A percentile compares a stretch with the other conserved stretches of the same genome.
Conservation (phyloP, 2,797 vertebrate genomes). For the Caiman crocodilus region DNA sequence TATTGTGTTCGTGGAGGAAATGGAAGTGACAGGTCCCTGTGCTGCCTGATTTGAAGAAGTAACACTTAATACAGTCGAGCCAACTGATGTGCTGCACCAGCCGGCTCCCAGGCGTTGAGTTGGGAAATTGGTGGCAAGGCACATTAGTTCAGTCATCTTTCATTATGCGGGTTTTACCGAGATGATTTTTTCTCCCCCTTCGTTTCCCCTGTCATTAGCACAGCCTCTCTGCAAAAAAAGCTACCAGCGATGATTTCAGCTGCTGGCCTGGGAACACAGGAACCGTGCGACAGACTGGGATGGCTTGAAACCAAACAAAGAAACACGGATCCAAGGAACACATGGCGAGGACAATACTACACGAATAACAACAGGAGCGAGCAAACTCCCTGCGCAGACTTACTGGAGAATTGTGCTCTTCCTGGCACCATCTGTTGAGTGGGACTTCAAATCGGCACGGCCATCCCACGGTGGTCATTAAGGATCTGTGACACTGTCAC, state of each 20-base stretch:
- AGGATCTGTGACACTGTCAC: neutral
- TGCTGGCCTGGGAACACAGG: neutral
- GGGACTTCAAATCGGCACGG: rapidly evolving
- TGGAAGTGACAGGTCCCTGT: slow-evolving; percentile 22
- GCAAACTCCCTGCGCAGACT: neutral
- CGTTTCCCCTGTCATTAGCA: neutral
- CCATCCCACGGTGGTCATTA: neutral
- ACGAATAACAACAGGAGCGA: neutral
- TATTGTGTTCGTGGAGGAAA: neutral
- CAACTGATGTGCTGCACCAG: neutral
- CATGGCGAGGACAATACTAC: rapidly evolving
- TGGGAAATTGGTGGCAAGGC: neutral
- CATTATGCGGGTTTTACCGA: neutral
- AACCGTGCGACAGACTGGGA: neutral
- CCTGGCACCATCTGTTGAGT: neutral
- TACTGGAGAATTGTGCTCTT: neutral
- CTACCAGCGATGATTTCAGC: neutral
- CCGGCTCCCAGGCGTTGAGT: neutral
- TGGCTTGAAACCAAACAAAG: neutral
- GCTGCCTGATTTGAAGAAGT: neutral
- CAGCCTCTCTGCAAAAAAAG: neutral
- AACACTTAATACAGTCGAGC: neutral
- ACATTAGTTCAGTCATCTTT: neutral
- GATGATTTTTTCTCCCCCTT: neutral
- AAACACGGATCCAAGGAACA: neutral